Evolutionary conservation across 2,888 invertebrate genomes (phyloP), one percentile per base, ranked within the genome.

Genomic region (Proisotoma minuta): DNA sequence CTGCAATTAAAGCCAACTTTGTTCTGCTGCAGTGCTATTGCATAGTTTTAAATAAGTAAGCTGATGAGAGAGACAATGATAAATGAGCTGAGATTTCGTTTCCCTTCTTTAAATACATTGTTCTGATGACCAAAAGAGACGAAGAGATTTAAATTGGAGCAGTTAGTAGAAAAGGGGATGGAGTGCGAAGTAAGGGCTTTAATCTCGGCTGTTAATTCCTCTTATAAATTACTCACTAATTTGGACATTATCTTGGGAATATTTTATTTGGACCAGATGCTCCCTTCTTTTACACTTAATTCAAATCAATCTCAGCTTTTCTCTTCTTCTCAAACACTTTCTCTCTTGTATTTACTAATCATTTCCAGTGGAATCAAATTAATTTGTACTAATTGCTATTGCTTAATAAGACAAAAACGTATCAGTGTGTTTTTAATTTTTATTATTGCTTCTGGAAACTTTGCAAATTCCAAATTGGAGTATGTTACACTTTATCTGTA

Each of bases 181-280:
- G 34, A 34, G 34, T 8, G 15, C 34, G 34, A 34, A 8, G 34
- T 34, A 34, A 52, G 22, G 52, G 27, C 4, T 52, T 52, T 52
- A 52, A 52, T 52, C 28, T 26, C 15, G 26, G 20, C 26, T 15
- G 34, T 34, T 34, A 24, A 50, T 50, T 50, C 52, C 26, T 52
- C 24, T 52, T 52, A 52, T 52, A 52, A 52, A 52, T 52, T 52
- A 52, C 52, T 24, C n/a, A n/a, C 52, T 52, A 52, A 52, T 52
- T 52, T 52, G 52, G 29, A 27, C 52, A 52, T 52, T 52, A 52
- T 52, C 52, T 23, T 52, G 52, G 52, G 52, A 52, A 52, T 52
- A 52, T 52, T 52, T 52, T 52, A 52, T 52, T 52, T 20, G n/a
- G 22, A 20, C 52, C 52, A 52, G 52, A 52, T 52, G 52, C 23